Percentiles rank a stretch among this genome's conserved stretches.
Conservation (phyloP, 1,140 invertebrate species). For the Acromyrmex echinatior region DNA sequence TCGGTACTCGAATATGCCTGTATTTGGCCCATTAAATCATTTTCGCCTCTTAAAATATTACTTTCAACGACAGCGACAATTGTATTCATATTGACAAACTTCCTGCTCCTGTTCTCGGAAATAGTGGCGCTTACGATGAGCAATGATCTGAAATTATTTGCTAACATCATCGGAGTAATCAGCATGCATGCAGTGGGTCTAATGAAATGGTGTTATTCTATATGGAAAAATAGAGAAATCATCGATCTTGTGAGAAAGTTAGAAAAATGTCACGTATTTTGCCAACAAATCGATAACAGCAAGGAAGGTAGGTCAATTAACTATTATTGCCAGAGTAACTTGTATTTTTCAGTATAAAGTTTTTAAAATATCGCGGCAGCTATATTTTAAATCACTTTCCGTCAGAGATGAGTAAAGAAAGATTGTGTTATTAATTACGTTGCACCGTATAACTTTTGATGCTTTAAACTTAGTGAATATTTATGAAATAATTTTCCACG, state of each 20-base stretch:
- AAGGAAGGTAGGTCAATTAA: slow-evolving; percentile 59
- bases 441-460: background rate
- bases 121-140: slow-evolving; percentile 42
- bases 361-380: slow-evolving; percentile 21
- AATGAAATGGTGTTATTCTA: slow-evolving; percentile 73
- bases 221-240: slow-evolving; percentile 51
- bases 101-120: slow-evolving; percentile 63
- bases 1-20: background rate
- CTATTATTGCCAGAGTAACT: background rate
- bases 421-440: slow-evolving; percentile 11
- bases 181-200: slow-evolving; percentile 65
- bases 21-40: slow-evolving; percentile 37
- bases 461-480: background rate
- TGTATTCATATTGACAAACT: slow-evolving; percentile 42
- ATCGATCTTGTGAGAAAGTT: slow-evolving; percentile 62
- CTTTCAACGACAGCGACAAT: slow-evolving; percentile 6
- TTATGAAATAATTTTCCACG: background rate
- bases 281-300: slow-evolving; percentile 58
- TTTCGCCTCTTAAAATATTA: slow-evolving; percentile 47
- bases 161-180: slow-evolving; percentile 50
- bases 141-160: slow-evolving; percentile 58
- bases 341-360: background rate
- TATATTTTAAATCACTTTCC: background rate
- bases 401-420: background rate
- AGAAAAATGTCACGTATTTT: slow-evolving; percentile 68